Percentiles rank a stretch among this genome's conserved stretches.
These are phyloP conservation scores for Megalopta genalis DNA, from an alignment of 1,140 invertebrate species.

Conservation along the genomic window DNA sequence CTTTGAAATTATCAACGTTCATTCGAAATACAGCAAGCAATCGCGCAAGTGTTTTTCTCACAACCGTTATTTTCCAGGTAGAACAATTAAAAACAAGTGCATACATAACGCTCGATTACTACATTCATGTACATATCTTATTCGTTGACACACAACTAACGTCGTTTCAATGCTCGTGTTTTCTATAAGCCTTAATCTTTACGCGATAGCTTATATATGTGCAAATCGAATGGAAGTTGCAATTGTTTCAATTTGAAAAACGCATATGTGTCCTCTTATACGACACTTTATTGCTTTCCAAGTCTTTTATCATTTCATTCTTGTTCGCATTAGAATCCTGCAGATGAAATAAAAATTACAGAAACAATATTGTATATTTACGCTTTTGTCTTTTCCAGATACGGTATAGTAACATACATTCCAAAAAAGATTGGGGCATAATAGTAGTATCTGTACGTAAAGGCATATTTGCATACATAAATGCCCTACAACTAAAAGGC, in stretches of 20 bases:
- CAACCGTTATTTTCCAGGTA: too few relatives aligned
- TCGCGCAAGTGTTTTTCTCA: too few relatives aligned
- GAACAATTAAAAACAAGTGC: too few relatives aligned
- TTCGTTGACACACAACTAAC: too few relatives aligned
- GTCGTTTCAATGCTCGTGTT: too few relatives aligned
- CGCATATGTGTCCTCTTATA: not conserved
- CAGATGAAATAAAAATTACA: not conserved
- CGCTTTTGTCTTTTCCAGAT: slow-evolving; percentile 23
- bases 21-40: too few relatives aligned
- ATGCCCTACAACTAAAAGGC: slow-evolving; percentile 48
- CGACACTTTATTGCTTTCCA: not conserved
- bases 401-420: slow-evolving; percentile 38
- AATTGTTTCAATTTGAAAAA: not conserved
- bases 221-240: not conserved
- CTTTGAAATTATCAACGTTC: too few relatives aligned
- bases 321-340: too few relatives aligned
- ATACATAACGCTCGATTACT: too few relatives aligned
- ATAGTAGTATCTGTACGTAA: slow-evolving; percentile 15
- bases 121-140: too few relatives aligned
- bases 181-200: not conserved
- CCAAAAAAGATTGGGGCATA: slow-evolving; percentile 41
- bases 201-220: not conserved
- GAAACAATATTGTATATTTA: not conserved
- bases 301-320: not conserved
- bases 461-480: slow-evolving; percentile 36